A percentile compares a stretch with the other conserved stretches of the same genome.
phyloP scores from a whole-genome alignment of 1,140 invertebrate species.

The Lasioglossum baleicum region DNA sequence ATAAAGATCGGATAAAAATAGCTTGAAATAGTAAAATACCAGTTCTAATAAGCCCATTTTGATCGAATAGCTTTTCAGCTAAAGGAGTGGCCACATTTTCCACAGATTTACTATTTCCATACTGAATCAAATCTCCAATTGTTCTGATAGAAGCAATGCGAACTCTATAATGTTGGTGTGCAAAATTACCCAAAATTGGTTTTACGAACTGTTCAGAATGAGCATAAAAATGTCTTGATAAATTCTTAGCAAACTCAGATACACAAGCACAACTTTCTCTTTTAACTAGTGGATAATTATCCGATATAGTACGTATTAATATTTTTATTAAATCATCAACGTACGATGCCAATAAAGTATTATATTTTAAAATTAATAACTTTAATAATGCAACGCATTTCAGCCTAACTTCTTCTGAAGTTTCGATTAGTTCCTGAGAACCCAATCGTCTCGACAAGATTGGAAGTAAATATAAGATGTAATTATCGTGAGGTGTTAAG shows the following conservation, averaged over 20 bases:
- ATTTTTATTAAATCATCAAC: constrained; percentile 89
- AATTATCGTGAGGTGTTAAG: constrained; percentile 83
- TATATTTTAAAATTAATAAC: constrained; percentile 84
- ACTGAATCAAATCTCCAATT: constrained; percentile 83
- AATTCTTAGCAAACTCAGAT: constrained; percentile 82
- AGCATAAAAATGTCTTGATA: constrained; percentile 86
- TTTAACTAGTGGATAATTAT: constrained; percentile 90
- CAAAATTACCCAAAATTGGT: constrained; percentile 86
- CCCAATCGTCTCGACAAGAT: constrained; percentile 88
- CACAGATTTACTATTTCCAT: constrained; percentile 83
- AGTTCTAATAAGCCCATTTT: constrained; percentile 83
- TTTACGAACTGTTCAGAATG: constrained; percentile 86
- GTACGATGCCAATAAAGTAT: constrained; percentile 83
- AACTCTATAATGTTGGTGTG: constrained; percentile 91
- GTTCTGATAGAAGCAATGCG: constrained; percentile 86
- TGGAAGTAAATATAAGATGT: constrained; percentile 88
- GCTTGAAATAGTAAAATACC: constrained; percentile 58
- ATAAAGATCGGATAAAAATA: neutral
- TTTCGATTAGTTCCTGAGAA: constrained; percentile 87
- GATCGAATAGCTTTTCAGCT: constrained; percentile 89
- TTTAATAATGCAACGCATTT: constrained; percentile 84
- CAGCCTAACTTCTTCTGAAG: constrained; percentile 92
- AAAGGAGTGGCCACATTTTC: constrained; percentile 84
- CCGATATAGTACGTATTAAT: constrained; percentile 85
- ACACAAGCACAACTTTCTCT: constrained; percentile 87